Percentiles rank a stretch among this genome's conserved stretches.
Evolutionary conservation across 1,140 invertebrate genomes (phyloP).

Genomic region (Drepana arcuata): DNA sequence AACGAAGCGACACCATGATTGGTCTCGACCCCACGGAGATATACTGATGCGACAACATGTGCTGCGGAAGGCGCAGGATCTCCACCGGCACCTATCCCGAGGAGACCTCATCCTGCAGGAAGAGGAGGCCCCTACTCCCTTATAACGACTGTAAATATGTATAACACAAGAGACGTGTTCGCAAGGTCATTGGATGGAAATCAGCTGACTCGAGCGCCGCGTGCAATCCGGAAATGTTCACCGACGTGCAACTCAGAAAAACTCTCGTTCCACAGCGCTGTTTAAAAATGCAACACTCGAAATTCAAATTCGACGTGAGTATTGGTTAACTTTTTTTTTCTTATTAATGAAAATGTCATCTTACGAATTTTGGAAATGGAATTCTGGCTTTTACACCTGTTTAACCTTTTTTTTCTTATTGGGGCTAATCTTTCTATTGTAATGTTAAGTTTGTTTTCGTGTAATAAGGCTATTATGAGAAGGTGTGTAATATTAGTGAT

Average conservation of each 20-base stretch:
- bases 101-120: constrained; percentile 62
- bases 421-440: too few relatives aligned
- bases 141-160: constrained; percentile 52
- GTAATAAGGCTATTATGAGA: too few relatives aligned
- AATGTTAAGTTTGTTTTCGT: too few relatives aligned
- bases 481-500: too few relatives aligned
- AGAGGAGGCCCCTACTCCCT: constrained; percentile 44
- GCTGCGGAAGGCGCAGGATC: constrained; percentile 55
- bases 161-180: constrained; percentile 42
- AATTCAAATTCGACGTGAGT: constrained; percentile 34
- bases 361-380: too few relatives aligned
- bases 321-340: constrained; percentile 18
- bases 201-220: constrained; percentile 57
- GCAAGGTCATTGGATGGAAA: constrained; percentile 62
- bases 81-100: constrained; percentile 50
- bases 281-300: constrained; percentile 16
- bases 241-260: constrained; percentile 17
- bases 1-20: constrained; percentile 50
- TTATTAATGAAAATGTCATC: constrained; percentile 5
- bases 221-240: constrained; percentile 55
- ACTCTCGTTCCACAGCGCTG: too few relatives aligned
- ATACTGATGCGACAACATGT: constrained; percentile 60
- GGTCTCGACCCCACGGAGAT: constrained; percentile 62
- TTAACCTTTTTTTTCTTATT: too few relatives aligned
- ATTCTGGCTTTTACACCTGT: too few relatives aligned